Evolutionary conservation across 2,113 vertebrate species (phyloP), one percentile per base, ranked within the genome.

Genomic region (Antigone vipio): DNA sequence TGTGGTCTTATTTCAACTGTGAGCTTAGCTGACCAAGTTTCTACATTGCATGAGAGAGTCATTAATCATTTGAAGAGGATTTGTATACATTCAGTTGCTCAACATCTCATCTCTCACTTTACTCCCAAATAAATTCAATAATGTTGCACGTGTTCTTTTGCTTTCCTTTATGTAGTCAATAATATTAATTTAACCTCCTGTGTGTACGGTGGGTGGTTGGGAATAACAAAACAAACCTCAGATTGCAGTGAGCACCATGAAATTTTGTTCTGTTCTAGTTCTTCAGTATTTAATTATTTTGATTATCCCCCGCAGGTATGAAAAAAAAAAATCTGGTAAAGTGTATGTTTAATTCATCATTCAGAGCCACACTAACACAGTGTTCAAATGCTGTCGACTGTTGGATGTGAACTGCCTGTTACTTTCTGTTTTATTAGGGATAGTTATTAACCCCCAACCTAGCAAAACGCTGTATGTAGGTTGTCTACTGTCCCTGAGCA

Each of bases 271-370:
- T 75, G 8, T 96, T 82, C 35, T 56, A 56, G 24, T 87, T 94
- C 56, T 92, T 91, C 42, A 26, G 49, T 63, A 17, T 94, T 92
- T 93, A 95, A 93, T 96, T 93, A 87, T 93, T 97, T 95, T 93
- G 64, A 92, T 91, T 96, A 92, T 92, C 72, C 74, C 80, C 83
- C 1, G 1, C 79, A 73, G 66, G 49, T 89, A 85, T 58, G 58
- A 69, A 92, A 69, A 95, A 84, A 66, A 35, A 35, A 23, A 29
- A 67, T 66, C 68, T 96, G 52, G 56, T 91, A 8, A 91, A 93
- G 83, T 78, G 19, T 27, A 72, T 27, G 32, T 84, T 95, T 87
- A 87, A 92, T 96, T 91, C 38, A 79, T 78, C 71, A 56, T 85
- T 92, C 60, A 81, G 87, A 77, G 38, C 58, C 50, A 52, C 4